These are phyloP conservation scores for Melanostoma scalare DNA, from an alignment of 2,888 invertebrate species.

Conservation along the genomic window DNA sequence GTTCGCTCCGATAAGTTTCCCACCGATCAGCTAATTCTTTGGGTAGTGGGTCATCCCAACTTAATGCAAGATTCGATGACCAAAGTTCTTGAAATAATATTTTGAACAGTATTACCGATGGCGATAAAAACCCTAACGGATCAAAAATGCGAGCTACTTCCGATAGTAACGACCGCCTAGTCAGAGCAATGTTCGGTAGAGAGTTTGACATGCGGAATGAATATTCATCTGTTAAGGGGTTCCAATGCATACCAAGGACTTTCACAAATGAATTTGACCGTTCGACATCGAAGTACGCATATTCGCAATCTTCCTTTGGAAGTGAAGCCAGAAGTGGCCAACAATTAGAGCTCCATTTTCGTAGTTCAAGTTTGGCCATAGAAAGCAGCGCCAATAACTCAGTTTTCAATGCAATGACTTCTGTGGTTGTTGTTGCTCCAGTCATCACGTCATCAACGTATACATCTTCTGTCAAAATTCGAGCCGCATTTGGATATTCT, in stretches of 20 bases:
- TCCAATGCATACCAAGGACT: conserved; percentile 15
- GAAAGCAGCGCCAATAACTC: conserved; percentile 6
- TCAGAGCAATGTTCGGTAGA: background rate
- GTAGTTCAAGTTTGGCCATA: background rate
- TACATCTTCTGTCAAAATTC: conserved; percentile 31
- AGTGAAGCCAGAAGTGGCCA: background rate
- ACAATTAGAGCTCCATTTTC: conserved; percentile 12
- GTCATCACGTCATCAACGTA: conserved; percentile 72
- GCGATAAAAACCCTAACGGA: conserved; percentile 7
- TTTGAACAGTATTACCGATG: conserved; percentile 6
- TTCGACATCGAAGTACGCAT: background rate
- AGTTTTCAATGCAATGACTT: background rate
- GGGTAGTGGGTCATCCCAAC: conserved; percentile 12
- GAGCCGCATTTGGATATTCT: conserved; percentile 28
- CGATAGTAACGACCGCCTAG: conserved; percentile 15
- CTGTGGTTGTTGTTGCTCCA: conserved; percentile 18
- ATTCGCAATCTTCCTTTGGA: conserved; percentile 2
- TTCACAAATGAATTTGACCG: background rate
- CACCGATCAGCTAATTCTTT: background rate
- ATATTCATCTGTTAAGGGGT: conserved; percentile 6
- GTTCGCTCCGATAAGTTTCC: background rate
- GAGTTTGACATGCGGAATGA: background rate
- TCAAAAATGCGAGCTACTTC: conserved; percentile 32
- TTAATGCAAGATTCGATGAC: background rate
- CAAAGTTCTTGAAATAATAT: conserved; percentile 24